Percentiles rank a stretch among this genome's conserved stretches.
Conservation (phyloP, 1,140 invertebrate genomes). For the Drosophila subobscura region DNA sequence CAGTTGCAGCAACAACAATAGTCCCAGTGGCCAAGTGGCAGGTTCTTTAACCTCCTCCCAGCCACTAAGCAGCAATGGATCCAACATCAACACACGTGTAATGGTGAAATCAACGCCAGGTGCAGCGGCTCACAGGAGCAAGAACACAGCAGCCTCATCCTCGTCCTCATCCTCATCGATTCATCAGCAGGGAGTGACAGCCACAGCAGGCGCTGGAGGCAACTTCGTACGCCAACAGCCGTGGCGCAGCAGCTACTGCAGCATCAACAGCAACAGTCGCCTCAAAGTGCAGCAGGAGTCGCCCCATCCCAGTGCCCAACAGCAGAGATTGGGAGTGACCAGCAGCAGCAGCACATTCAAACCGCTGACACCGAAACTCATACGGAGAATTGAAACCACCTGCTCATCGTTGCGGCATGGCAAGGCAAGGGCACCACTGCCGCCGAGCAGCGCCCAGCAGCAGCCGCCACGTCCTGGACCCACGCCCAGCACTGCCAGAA, state of each 20-base stretch:
- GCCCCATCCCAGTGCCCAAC: conserved; percentile 7
- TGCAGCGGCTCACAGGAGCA: conserved; percentile 31
- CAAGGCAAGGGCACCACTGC: conserved; percentile 59
- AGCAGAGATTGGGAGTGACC: conserved; percentile 24
- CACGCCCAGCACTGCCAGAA: conserved; percentile 45
- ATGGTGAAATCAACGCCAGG: conserved; percentile 43
- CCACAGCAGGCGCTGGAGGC: conserved; percentile 1
- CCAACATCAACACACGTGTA: conserved; percentile 19
- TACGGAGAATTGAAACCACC: conserved; percentile 73
- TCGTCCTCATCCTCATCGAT: conserved; percentile 66
- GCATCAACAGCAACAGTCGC: conserved; percentile 55
- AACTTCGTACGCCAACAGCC: conserved; percentile 72
- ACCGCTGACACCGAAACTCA: conserved; percentile 76
- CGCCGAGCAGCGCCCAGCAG: conserved; percentile 24
- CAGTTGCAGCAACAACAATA: conserved; percentile 49
- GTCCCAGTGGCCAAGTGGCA: conserved; percentile 22
- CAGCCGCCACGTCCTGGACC: conserved; percentile 30
- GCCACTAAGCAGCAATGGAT: conserved; percentile 52
- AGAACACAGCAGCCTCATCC: conserved; percentile 34
- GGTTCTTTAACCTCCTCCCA: conserved; percentile 24
- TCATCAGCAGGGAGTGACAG: conserved; percentile 48
- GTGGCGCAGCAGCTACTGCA: conserved; percentile 74
- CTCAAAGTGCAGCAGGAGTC: conserved; percentile 31
- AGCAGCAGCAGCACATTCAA: conserved; percentile 54
- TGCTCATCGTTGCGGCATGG: conserved; percentile 52